Base-by-base conservation (phyloP, 2,888 invertebrate species). In the Ophion ellenae region DNA sequence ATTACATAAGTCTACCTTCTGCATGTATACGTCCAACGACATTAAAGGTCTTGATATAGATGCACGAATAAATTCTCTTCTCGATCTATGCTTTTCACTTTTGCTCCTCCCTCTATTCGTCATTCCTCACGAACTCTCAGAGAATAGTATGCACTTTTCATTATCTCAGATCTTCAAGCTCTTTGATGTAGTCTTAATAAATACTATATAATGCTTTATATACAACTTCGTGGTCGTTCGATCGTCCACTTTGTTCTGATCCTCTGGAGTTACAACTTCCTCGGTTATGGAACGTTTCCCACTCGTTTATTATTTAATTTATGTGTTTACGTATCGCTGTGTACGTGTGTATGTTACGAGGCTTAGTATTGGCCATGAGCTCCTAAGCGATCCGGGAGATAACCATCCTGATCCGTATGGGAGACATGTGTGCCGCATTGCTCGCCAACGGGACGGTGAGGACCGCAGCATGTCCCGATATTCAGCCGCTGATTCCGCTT, bases 231-330 rank as follows among this genome's bases (percentile, higher is more conserved):
- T 69, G 63, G 67, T 78, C 87, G 90, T 86, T 87, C 87, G 85
- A 40, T 71, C 90, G 88, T 90, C 87, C 80, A 81, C 87, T 83
- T 85, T 69, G 84, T 88, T 89, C 89, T 89, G 88, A 90, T 90
- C 89, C 86, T 88, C 77, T 70, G 89, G 89, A 90, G 89, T 90
- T 90, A 90, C 90, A 90, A 87, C 90, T 90, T 90, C 88, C 88
- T 88, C 89, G 61, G 45, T 32, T 24, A 20, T 45, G 28, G 63
- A 36, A 40, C 32, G 40, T 79, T 75, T 75, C 63, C 69, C 32
- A 28, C 53, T 75, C 17, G 14, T 66, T 66, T 66, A 28, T 64
- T 66, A 66, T 66, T 64, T 76, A 66, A 66, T 66, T 64, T 64
- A 45, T 77, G 47, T 59, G 66, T 61, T 17, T 57, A 45, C 71